Evolutionary conservation across 2,113 vertebrate species (phyloP).

Genomic region (Festucalex cinctus): DNA sequence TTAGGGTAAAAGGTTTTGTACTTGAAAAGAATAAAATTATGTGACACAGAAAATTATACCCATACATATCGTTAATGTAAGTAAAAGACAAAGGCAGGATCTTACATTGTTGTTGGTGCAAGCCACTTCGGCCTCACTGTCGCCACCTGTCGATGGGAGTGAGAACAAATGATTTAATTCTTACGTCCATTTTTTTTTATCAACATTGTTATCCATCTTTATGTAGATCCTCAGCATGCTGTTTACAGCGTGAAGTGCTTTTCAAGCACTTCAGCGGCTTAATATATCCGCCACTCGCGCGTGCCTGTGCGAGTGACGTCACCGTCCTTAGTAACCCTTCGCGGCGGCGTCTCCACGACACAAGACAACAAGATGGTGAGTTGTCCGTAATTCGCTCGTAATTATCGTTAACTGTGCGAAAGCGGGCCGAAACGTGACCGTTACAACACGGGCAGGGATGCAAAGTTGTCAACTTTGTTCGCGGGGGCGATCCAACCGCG

Average conservation of each 20-base stretch:
- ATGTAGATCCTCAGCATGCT: not conserved
- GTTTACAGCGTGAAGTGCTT: not conserved
- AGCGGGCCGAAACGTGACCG: fast-evolving
- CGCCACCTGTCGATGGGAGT: not conserved
- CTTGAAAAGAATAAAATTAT: too few species aligned
- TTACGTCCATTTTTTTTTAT: not conserved
- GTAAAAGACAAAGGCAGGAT: not conserved
- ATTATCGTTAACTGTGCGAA: conserved; percentile 1
- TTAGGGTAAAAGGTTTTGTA: too few species aligned
- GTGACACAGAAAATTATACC: too few species aligned
- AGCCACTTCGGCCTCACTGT: not conserved
- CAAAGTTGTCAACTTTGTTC: not conserved
- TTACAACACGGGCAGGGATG: not conserved
- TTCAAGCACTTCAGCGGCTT: not conserved
- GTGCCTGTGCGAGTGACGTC: conserved; percentile 60
- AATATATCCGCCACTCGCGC: not conserved
- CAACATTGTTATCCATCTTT: not conserved
- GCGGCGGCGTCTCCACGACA: conserved; percentile 71
- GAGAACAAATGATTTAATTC: too few species aligned
- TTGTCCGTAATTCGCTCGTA: conserved; percentile 18
- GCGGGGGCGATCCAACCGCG: too few species aligned
- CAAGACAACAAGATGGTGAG: conserved; percentile 80
- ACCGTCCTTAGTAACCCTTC: conserved; percentile 71
- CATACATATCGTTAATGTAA: too few species aligned
- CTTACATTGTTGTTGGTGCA: not conserved